Evolutionary conservation across 35 echinoderm and acorn worm genomes (phyloP).

Genomic region (Eucidaris tribuloides): DNA sequence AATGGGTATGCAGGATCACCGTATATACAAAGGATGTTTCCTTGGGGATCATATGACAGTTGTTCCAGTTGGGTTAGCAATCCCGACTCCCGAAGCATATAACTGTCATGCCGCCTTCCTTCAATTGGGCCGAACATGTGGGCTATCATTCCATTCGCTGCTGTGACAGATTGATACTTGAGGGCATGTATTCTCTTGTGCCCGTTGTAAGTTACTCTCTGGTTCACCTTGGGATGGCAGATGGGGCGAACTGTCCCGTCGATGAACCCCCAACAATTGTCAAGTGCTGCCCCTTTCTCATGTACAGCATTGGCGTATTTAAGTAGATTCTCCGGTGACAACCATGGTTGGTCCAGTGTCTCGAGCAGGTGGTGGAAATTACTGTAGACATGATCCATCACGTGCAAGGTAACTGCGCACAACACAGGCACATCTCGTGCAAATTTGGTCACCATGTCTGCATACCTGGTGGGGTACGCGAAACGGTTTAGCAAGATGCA

Average conservation of each 20-base stretch:
- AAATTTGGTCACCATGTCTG: slow-evolving; percentile 11
- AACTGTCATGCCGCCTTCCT: slow-evolving; percentile 54
- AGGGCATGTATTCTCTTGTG: slow-evolving; percentile 64
- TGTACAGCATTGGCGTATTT: slow-evolving; percentile 22
- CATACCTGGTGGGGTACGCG: slow-evolving; percentile 30
- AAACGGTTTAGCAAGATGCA: slow-evolving; percentile 26
- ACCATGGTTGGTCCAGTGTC: slow-evolving; percentile 12
- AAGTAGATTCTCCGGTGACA: not conserved
- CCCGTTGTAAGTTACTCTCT: slow-evolving; percentile 54
- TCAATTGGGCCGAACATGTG: slow-evolving; percentile 69
- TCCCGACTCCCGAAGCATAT: slow-evolving; percentile 44
- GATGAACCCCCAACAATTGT: too few species aligned
- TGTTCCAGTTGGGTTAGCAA: slow-evolving; percentile 36
- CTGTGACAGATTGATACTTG: slow-evolving; percentile 42
- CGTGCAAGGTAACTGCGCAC: not conserved
- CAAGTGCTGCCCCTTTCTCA: slow-evolving; percentile 43
- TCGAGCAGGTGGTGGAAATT: slow-evolving; percentile 3
- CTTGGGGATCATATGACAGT: slow-evolving; percentile 21
- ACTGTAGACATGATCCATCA: slow-evolving; percentile 17
- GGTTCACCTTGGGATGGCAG: slow-evolving; percentile 10
- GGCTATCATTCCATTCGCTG: slow-evolving; percentile 61
- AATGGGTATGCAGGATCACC: slow-evolving; percentile 73
- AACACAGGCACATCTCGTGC: slow-evolving; percentile 27
- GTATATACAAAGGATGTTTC: slow-evolving; percentile 63
- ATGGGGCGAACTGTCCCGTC: too few species aligned